These are phyloP conservation scores for Diglossa cyanea DNA, from an alignment of 2,797 vertebrate species.

Conservation along the genomic window DNA sequence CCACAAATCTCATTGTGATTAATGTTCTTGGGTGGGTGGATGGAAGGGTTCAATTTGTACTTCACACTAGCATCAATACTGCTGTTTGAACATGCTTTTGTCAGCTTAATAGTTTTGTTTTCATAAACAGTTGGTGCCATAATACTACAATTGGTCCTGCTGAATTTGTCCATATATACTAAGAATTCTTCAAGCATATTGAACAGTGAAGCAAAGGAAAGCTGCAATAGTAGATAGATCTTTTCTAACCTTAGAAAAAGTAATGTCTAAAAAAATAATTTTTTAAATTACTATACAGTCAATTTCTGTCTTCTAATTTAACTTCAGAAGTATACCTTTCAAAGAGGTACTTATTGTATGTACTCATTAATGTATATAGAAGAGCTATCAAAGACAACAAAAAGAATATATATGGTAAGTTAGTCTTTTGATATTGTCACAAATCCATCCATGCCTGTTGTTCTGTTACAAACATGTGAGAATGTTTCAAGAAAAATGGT, in stretches of 20 bases:
- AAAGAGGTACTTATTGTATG: not conserved
- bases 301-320: slow-evolving; percentile 40
- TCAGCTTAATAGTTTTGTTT: slow-evolving; percentile 53
- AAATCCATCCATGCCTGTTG: slow-evolving; percentile 42
- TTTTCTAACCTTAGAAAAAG: not conserved
- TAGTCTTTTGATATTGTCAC: slow-evolving; percentile 56
- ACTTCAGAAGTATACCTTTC: slow-evolving; percentile 49
- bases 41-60: slow-evolving; percentile 38
- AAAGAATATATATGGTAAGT: slow-evolving; percentile 40
- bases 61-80: slow-evolving; percentile 35
- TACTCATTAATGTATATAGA: slow-evolving; percentile 23
- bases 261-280: not conserved
- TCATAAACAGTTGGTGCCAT: slow-evolving; percentile 46
- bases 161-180: slow-evolving; percentile 27
- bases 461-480: slow-evolving; percentile 61
- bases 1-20: not conserved
- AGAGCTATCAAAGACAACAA: slow-evolving; percentile 36
- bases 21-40: not conserved
- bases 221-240: not conserved
- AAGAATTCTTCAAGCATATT: not conserved
- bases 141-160: slow-evolving; percentile 15
- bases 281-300: not conserved
- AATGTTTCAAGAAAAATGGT: slow-evolving; percentile 64
- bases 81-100: slow-evolving; percentile 48
- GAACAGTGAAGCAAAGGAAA: not conserved